These are phyloP conservation scores for Columba livia DNA, from an alignment of 2,113 vertebrate species.

Conservation along the genomic window DNA sequence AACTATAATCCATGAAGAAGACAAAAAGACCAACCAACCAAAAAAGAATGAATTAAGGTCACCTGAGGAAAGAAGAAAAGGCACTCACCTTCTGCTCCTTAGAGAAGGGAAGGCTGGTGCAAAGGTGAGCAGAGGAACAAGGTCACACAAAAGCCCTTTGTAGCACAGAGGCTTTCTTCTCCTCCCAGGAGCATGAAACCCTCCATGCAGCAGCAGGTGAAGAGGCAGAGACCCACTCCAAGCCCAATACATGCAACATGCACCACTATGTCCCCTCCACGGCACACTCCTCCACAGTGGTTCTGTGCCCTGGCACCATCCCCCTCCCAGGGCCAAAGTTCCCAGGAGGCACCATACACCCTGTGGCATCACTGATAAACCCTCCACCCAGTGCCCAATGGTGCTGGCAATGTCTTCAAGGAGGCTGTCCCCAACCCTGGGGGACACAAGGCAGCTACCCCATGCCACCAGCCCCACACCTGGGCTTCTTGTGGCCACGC, in stretches of 20 bases:
- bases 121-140: background rate
- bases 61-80: background rate
- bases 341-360: background rate
- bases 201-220: fast-evolving
- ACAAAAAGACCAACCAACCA: background rate
- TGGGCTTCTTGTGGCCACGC: no score
- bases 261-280: no score
- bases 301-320: fast-evolving
- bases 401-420: fast-evolving
- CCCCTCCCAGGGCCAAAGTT: background rate
- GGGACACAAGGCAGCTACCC: fast-evolving
- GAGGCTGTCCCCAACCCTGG: background rate
- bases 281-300: fast-evolving
- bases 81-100: background rate
- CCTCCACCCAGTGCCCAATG: fast-evolving
- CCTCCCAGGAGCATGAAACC: background rate
- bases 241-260: fast-evolving
- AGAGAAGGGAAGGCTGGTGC: background rate
- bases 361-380: background rate
- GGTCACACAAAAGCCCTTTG: background rate
- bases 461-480: background rate
- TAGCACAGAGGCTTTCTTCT: background rate
- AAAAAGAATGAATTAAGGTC: background rate
- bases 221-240: background rate
- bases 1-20: background rate